phyloP scores from a whole-genome alignment of 2,888 invertebrate species.

The Cybosia mesomella region DNA sequence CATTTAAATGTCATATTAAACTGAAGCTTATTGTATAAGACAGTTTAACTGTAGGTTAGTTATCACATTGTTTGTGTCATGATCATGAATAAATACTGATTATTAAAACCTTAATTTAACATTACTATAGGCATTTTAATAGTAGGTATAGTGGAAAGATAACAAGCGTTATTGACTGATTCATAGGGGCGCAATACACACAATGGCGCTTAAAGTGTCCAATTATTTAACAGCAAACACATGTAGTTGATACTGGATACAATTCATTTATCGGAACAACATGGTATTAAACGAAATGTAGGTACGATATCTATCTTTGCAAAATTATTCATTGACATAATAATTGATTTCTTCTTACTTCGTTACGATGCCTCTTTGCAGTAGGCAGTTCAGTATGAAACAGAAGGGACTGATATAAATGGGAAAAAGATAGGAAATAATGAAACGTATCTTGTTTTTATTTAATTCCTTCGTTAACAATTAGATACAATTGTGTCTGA shows the following conservation, averaged over 20 bases:
- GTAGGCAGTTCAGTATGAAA: too few species aligned
- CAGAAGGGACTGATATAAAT: too few species aligned
- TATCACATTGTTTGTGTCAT: not conserved
- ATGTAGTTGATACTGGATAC: not conserved
- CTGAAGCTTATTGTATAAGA: not conserved
- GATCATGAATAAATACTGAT: not conserved
- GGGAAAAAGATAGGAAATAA: too few species aligned
- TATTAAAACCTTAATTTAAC: not conserved
- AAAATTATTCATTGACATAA: too few species aligned
- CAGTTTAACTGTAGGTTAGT: not conserved
- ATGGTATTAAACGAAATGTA: not conserved
- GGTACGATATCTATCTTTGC: too few species aligned
- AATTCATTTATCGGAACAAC: not conserved
- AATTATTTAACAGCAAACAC: not conserved
- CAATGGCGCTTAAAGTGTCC: not conserved
- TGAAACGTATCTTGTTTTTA: too few species aligned
- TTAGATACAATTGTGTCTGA: too few species aligned
- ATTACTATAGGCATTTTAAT: not conserved
- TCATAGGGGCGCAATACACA: conserved; percentile 11
- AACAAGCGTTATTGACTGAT: conserved; percentile 2
- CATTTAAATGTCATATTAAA: too few species aligned
- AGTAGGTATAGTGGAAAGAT: not conserved
- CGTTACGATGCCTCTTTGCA: too few species aligned
- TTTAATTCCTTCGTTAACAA: too few species aligned
- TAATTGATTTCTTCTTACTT: too few species aligned